Evolutionary conservation across 2,888 invertebrate genomes (phyloP), one percentile per base, ranked within the genome.

Genomic region (Cantharis rufa): DNA sequence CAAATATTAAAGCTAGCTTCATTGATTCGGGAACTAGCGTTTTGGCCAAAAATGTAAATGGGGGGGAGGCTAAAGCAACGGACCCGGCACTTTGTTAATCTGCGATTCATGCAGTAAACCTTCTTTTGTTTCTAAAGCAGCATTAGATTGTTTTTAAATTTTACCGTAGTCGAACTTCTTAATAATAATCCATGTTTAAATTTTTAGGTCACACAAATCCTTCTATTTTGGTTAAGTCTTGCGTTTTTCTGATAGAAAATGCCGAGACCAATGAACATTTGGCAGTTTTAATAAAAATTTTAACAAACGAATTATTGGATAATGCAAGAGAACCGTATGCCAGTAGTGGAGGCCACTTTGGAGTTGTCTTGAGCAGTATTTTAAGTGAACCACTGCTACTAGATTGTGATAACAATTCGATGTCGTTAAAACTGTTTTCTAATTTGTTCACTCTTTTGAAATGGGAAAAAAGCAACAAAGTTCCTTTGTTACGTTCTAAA

Each of bases 381-480:
- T 82, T 86, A 68, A 86, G 83, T 62, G 83, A 84, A 78, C 83
- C 80, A 10, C 16, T 66, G 11, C 24, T 21, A 3, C 21, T 24
- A 2, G 64, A 66, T 7, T 66, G 15, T 66, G 21, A 66, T 3
- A 15, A 18, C 48, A 82, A 81, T 32, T 76, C 80, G 4, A 84
- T 86, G 81, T 81, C 85, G 27, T 81, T 84, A 10, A 85, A 85
- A 79, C 85, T 87, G 84, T 88, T 88, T 87, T 79, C 80, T 4
- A 88, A 89, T 83, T 80, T 89, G 73, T 82, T 87, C 11, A 85
- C 82, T 16, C 72, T 80, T 48, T 68, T 80, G n/a, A 64, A 71
- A 81, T 94, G 93, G 94, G 93, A 94, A 86, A 91, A 90, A 79
- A 90, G 90, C 32, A 85, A 86, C 21, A 86, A 86, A 82, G 86